Evolutionary conservation across 30 jellyfish, hydroid and myxozoan species (phyloP).

Genomic region (Haliclystus octoradiatus): DNA sequence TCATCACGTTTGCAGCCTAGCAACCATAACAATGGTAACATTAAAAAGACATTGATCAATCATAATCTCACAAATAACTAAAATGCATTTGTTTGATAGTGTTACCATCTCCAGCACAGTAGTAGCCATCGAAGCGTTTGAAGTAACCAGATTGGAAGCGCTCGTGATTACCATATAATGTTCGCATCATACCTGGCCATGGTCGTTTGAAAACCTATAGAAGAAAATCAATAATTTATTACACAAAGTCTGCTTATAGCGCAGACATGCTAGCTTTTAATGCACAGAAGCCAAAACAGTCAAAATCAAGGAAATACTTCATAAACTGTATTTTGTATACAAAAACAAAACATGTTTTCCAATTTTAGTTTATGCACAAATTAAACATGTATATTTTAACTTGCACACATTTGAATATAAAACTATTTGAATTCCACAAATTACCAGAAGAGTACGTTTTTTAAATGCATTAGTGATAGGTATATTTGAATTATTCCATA

Average conservation of each 20-base stretch:
- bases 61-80: not conserved
- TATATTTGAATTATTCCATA: too few relatives aligned
- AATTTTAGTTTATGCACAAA: too few relatives aligned
- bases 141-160: conserved; percentile 77
- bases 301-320: not conserved
- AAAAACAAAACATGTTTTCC: too few relatives aligned
- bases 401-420: too few relatives aligned
- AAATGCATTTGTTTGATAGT: not conserved
- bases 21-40: not conserved
- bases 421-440: too few relatives aligned
- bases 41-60: not conserved
- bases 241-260: not conserved
- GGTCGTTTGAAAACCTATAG: conserved; percentile 87
- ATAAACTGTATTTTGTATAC: too few relatives aligned
- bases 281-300: not conserved
- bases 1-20: conserved; percentile 70
- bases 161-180: conserved; percentile 67
- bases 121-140: conserved; percentile 75
- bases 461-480: too few relatives aligned
- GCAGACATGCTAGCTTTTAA: not conserved
- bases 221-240: not conserved
- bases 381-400: too few relatives aligned
- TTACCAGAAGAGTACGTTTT: too few relatives aligned
- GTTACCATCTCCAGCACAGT: conserved; percentile 96
- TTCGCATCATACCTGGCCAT: conserved; percentile 99